Evolutionary conservation across 92 coral and sea anemone species (phyloP), one percentile per base, ranked within the genome.

Genomic region (Plumapathes pennacea): DNA sequence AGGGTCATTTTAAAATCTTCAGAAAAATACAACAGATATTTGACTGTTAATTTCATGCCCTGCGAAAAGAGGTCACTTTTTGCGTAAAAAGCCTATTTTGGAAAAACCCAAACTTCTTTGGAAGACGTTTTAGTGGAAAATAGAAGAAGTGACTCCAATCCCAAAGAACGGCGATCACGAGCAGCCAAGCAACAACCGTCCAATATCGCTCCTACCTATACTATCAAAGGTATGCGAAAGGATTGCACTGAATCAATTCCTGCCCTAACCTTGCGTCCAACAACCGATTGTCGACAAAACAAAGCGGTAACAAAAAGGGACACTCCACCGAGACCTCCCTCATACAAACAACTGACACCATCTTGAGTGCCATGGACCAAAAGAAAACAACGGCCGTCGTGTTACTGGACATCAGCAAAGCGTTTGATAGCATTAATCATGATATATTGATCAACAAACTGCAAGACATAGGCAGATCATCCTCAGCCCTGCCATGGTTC

Each of bases 241-340:
- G 31, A 24, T 44, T 43, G 54, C 67, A 24, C 47, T 63, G 33
- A 63, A 63, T 63, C 62, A 65, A 51, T 50, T 65, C 27, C 50
- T 47, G 29, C 72, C 71, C 7, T 65, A 65, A n/a, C 17, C 52
- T 65, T 37, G 63, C 20, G 38, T 33, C 41, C 44, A 62, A 62
- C 14, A 18, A 62, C 28, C 56, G 72, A 51, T 47, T 50, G 47
- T 33, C 63, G 38, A 65, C 51, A 31, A 62, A 62, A 12, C 70
- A 62, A 62, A 62, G 57, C 44, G 69, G 68, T 6, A 61, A 61
- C 32, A 65, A 65, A 47, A 65, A 4, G 29, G 50, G 72, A 64
- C 64, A 65, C 26, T 65, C 72, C 12, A 65, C 72, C 32, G 72
- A 65, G 64, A 65, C 72, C 34, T 65, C 65, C 24, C 65, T 65